These are phyloP conservation scores for Sminthurides aquaticus DNA, from an alignment of 2,888 invertebrate genomes.

Conservation along the genomic window DNA sequence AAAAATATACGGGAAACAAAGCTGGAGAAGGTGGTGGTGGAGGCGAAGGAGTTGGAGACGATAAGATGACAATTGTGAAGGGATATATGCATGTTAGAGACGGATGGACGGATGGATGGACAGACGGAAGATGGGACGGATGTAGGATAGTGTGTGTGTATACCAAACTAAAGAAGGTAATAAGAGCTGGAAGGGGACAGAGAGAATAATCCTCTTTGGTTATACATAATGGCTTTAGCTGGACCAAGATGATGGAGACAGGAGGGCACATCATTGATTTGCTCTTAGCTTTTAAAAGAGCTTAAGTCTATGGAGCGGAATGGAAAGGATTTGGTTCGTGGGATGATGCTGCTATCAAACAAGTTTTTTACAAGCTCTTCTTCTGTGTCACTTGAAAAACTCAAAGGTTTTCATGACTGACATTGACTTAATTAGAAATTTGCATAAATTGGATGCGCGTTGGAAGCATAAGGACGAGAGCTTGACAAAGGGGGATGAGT, in stretches of 20 bases:
- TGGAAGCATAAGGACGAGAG: slow-evolving; percentile 6
- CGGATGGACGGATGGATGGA: too few species aligned
- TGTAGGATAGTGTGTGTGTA: too few species aligned
- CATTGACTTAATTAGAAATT: slow-evolving; percentile 42
- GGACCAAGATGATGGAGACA: background rate
- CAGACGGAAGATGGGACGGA: too few species aligned
- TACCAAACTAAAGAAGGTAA: too few species aligned
- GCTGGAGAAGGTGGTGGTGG: too few species aligned
- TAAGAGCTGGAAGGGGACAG: too few species aligned
- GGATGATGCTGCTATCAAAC: slow-evolving; percentile 21
- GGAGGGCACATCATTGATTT: slow-evolving; percentile 2
- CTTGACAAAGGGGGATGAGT: background rate
- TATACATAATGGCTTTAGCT: background rate
- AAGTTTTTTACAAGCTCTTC: slow-evolving; percentile 21
- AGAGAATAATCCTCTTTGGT: background rate
- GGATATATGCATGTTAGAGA: too few species aligned
- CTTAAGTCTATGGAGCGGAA: background rate
- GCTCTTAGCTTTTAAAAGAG: background rate
- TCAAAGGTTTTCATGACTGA: slow-evolving; percentile 31
- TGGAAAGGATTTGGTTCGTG: too few species aligned
- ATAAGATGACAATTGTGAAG: too few species aligned
- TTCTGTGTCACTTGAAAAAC: slow-evolving; percentile 16
- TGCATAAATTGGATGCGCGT: slow-evolving; percentile 33
- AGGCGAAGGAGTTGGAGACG: too few species aligned
- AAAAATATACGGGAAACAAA: too few species aligned